Evolutionary conservation across 1,140 invertebrate genomes (phyloP).

Genomic region (Vollenhovia emeryi): DNA sequence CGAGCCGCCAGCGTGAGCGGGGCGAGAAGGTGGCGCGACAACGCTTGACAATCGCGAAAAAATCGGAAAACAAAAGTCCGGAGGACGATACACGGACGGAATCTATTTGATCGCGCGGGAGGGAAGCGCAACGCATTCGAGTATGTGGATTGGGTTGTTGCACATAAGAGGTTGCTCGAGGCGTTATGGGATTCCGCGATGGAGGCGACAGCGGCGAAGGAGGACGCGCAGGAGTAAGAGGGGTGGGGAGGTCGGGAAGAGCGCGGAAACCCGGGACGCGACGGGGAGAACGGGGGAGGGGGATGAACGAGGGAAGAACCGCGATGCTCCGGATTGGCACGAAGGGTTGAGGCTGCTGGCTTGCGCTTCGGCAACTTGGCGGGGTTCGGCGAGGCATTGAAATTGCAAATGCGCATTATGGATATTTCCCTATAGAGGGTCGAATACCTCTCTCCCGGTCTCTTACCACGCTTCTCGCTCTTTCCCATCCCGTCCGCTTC

Average conservation of each 20-base stretch:
- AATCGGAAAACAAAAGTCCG: constrained; percentile 43
- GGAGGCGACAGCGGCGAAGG: constrained; percentile 36
- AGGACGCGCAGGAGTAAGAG: not conserved
- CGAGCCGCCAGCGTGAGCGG: not conserved
- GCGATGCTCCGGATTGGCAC: constrained; percentile 66
- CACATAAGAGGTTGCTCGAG: constrained; percentile 66
- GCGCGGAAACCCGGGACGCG: constrained; percentile 3
- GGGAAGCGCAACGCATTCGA: constrained; percentile 43
- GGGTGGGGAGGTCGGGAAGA: not conserved
- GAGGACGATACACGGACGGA: constrained; percentile 28
- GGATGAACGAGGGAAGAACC: constrained; percentile 52
- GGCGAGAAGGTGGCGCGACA: constrained; percentile 2
- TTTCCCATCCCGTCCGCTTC: constrained; percentile 46
- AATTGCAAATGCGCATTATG: constrained; percentile 86
- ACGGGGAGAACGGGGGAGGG: constrained; percentile 5
- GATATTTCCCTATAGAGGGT: constrained; percentile 84
- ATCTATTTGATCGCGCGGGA: constrained; percentile 58
- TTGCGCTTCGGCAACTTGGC: constrained; percentile 72
- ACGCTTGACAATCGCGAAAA: constrained; percentile 35
- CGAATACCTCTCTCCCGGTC: constrained; percentile 65
- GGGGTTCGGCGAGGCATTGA: constrained; percentile 80
- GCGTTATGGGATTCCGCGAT: constrained; percentile 58
- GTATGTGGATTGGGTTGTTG: constrained; percentile 70
- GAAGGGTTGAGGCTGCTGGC: constrained; percentile 67
- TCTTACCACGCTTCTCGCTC: constrained; percentile 31